Conservation (phyloP, 1,140 invertebrate genomes). For the Leguminivora glycinivorella region DNA sequence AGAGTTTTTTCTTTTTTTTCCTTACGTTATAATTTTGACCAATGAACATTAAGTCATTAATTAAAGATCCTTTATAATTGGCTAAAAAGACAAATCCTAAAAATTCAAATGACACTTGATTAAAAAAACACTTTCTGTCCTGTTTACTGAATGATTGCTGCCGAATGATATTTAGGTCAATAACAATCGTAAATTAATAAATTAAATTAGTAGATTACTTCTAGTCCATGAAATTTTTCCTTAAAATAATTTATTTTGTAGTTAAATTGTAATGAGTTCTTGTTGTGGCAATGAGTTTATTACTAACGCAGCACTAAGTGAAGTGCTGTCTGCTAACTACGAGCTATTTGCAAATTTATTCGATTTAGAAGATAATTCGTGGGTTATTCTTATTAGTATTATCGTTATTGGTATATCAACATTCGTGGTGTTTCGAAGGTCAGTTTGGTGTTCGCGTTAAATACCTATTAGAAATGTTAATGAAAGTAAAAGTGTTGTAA, state of each 20-base stretch:
- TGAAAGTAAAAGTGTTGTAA: conserved; percentile 55
- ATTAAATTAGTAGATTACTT: conserved; percentile 33
- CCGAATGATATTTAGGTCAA: conserved; percentile 43
- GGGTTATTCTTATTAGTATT: conserved; percentile 45
- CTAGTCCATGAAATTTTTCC: conserved; percentile 33
- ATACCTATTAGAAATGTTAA: conserved; percentile 35
- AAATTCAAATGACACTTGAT: neutral
- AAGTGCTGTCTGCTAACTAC: conserved; percentile 62
- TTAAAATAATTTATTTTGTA: neutral
- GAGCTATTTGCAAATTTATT: conserved; percentile 58
- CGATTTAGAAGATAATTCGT: conserved; percentile 45
- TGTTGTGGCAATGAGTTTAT: conserved; percentile 70
- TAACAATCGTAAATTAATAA: conserved; percentile 39
- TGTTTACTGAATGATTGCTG: conserved; percentile 10
- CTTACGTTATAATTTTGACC: neutral
- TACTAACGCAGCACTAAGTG: conserved; percentile 60
- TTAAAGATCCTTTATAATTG: neutral
- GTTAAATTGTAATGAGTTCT: conserved; percentile 68
- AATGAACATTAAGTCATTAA: neutral
- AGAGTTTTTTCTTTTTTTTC: conserved; percentile 1
- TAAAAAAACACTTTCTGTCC: neutral
- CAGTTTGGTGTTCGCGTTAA: conserved; percentile 38
- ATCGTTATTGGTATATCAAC: conserved; percentile 44
- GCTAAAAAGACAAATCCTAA: neutral
- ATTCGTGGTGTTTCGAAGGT: conserved; percentile 39